Percentiles rank a stretch among this genome's conserved stretches.
phyloP scores from a whole-genome alignment of 2,797 vertebrate genomes.

The Poecilia velifera region DNA sequence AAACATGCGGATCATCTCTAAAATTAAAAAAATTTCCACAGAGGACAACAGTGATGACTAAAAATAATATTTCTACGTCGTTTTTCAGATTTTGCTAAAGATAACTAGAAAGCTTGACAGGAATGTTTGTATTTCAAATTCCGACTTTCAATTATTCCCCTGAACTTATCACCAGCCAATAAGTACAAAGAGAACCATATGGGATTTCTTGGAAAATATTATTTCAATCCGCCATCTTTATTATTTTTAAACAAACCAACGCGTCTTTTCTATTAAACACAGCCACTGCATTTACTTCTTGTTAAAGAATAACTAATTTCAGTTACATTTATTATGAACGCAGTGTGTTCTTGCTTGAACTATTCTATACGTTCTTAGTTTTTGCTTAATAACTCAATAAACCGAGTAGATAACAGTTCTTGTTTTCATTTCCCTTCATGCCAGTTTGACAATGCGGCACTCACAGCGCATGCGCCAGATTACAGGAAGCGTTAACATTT shows the following conservation, averaged over 20 bases:
- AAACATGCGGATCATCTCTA: too few relatives aligned
- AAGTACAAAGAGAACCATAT: not conserved
- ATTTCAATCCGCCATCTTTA: not conserved
- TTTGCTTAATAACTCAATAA: not conserved
- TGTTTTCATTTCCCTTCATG: not conserved
- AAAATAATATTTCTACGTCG: not conserved
- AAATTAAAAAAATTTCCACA: not conserved
- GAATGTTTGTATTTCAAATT: not conserved
- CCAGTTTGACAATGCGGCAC: constrained; percentile 59
- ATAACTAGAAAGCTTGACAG: not conserved
- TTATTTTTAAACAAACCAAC: not conserved
- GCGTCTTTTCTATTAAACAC: not conserved
- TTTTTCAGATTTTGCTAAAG: not conserved
- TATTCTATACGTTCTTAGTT: not conserved
- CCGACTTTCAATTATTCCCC: not conserved
- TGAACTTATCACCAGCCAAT: not conserved
- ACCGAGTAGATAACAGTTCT: not conserved
- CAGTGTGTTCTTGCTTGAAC: not conserved
- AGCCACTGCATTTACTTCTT: not conserved
- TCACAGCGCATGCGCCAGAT: constrained; percentile 70
- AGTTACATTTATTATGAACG: not conserved
- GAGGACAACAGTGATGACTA: not conserved
- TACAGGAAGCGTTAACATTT: constrained; percentile 77
- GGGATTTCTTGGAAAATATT: not conserved
- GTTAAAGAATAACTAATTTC: not conserved